Conservation (phyloP, 1,140 invertebrate species). For the Drosophila navojoa region DNA sequence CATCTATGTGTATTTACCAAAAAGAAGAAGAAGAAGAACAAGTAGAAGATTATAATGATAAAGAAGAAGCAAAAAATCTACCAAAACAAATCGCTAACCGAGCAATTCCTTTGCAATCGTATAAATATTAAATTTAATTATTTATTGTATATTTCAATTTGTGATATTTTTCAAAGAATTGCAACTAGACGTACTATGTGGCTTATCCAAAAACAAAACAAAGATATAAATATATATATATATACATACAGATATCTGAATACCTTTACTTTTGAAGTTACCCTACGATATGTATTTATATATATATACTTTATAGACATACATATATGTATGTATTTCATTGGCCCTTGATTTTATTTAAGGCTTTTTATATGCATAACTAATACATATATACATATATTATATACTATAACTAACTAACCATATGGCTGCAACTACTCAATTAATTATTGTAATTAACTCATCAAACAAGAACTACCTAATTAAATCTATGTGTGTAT, state of each 20-base stretch:
- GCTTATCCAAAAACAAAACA: slow-evolving; percentile 68
- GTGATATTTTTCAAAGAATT: slow-evolving; percentile 82
- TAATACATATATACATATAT: slow-evolving; percentile 19
- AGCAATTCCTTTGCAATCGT: slow-evolving; percentile 70
- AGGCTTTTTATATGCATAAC: slow-evolving; percentile 41
- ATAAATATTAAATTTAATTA: slow-evolving; percentile 64
- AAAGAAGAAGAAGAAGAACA: neutral
- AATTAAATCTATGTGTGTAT: slow-evolving; percentile 19
- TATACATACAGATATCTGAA: slow-evolving; percentile 20
- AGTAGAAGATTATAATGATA: neutral
- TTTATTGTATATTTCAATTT: slow-evolving; percentile 81
- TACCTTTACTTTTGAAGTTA: slow-evolving; percentile 44
- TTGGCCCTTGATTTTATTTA: slow-evolving; percentile 33
- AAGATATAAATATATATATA: slow-evolving; percentile 7
- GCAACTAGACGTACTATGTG: slow-evolving; percentile 76
- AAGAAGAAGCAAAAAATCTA: slow-evolving; percentile 15
- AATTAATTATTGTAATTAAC: slow-evolving; percentile 34
- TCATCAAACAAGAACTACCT: slow-evolving; percentile 25
- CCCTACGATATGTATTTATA: slow-evolving; percentile 45
- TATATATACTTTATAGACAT: slow-evolving; percentile 20
- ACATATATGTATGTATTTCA: slow-evolving; percentile 26
- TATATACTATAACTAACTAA: slow-evolving; percentile 2
- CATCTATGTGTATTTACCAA: slow-evolving; percentile 48
- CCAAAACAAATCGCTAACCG: slow-evolving; percentile 40
- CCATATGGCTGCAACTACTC: slow-evolving; percentile 35